A percentile compares a stretch with the other conserved stretches of the same genome.
phyloP scores from a whole-genome alignment of 2,113 vertebrate genomes.

The Ictalurus punctatus region DNA sequence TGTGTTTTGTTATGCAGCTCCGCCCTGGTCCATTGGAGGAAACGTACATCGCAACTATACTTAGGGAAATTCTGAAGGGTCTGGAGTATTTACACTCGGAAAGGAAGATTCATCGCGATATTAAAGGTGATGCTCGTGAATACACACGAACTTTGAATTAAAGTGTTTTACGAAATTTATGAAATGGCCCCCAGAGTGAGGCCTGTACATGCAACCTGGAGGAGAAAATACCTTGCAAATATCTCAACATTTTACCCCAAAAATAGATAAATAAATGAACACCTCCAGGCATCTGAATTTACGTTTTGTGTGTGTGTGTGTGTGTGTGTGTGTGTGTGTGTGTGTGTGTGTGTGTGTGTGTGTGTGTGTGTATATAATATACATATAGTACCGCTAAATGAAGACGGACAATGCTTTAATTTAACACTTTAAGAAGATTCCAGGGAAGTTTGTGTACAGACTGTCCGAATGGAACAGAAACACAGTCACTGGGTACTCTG shows the following conservation, averaged over 20 bases:
- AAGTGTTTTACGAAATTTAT: no score
- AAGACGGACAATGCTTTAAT: not conserved
- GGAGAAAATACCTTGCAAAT: no score
- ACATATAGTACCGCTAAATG: not conserved
- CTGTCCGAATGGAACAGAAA: not conserved
- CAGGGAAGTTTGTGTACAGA: not conserved
- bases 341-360: no score
- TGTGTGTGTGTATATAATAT: no score
- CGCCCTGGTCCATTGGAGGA: slow-evolving; percentile 96
- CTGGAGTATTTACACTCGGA: slow-evolving; percentile 87
- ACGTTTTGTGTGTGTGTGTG: no score
- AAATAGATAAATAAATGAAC: no score
- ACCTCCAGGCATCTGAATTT: no score
- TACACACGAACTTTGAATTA: not conserved
- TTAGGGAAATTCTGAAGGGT: slow-evolving; percentile 93
- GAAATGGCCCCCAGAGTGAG: no score
- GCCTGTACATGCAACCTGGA: no score
- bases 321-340: no score
- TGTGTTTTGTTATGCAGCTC: slow-evolving; percentile 71
- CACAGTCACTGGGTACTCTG: no score
- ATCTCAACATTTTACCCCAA: no score
- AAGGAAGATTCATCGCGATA: slow-evolving; percentile 97
- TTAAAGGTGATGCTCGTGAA: slow-evolving; percentile 82
- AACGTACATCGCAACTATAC: slow-evolving; percentile 93
- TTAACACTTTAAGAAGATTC: not conserved